A percentile compares a stretch with the other conserved stretches of the same genome.
Evolutionary conservation across 2,113 vertebrate genomes (phyloP).

Genomic region (Thalassarche chlororhynchos): DNA sequence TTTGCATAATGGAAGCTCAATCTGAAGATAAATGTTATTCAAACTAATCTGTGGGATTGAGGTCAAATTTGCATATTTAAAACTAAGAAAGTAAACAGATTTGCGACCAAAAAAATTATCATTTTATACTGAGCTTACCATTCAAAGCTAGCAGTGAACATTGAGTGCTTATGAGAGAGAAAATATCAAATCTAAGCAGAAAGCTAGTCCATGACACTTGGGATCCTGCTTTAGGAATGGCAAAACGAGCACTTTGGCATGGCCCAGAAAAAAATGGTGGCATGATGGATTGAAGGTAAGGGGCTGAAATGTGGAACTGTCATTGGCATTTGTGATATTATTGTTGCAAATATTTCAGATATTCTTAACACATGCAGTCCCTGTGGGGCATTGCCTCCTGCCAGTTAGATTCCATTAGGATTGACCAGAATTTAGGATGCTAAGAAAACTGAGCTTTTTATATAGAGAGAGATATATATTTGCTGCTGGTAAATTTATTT

Average conservation of each 20-base stretch:
- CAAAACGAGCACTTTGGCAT: not conserved
- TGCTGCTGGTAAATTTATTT: not conserved
- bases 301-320: not conserved
- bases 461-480: not conserved
- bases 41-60: not conserved
- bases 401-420: not conserved
- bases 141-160: not conserved
- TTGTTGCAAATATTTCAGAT: not conserved
- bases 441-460: not conserved
- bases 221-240: not conserved
- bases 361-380: not conserved
- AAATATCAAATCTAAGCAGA: not conserved
- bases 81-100: not conserved
- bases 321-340: not conserved
- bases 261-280: not conserved
- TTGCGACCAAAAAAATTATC: not conserved
- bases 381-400: not conserved
- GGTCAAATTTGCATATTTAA: not conserved
- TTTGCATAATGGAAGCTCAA: not conserved
- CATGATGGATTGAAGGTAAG: not conserved
- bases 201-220: not conserved
- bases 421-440: not conserved
- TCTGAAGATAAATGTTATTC: not conserved
- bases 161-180: not conserved
- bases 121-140: not conserved